A percentile compares a stretch with the other conserved stretches of the same genome.
Evolutionary conservation across 1,140 invertebrate species (phyloP).

Genomic region (Pseudobourletiella spinata): DNA sequence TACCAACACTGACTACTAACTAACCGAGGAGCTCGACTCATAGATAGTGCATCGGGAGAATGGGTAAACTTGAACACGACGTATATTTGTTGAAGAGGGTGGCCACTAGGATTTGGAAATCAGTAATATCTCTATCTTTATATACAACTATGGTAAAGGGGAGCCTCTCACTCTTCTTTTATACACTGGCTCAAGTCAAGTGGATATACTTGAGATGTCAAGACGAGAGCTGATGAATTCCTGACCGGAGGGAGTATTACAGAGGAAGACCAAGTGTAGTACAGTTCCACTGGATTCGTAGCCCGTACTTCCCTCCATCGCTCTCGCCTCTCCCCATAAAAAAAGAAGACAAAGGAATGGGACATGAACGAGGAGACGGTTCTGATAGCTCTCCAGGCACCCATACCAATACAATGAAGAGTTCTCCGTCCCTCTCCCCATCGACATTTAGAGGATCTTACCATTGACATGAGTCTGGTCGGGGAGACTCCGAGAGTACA

Average conservation of each 20-base stretch:
- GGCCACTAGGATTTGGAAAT: too few species aligned
- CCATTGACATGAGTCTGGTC: too few species aligned
- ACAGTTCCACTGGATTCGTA: too few species aligned
- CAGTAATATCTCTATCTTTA: too few species aligned
- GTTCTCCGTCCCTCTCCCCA: constrained; percentile 21
- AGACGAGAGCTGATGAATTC: constrained; percentile 20
- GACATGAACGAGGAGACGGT: constrained; percentile 12
- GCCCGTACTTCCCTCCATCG: background rate
- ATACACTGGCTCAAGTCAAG: background rate
- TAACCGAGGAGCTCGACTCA: too few species aligned
- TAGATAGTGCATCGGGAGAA: too few species aligned
- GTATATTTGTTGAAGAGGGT: too few species aligned
- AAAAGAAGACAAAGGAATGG: constrained; percentile 11
- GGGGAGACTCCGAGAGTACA: too few species aligned
- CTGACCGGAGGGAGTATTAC: constrained; percentile 7
- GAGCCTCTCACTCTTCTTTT: background rate
- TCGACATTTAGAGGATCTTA: constrained; percentile 19
- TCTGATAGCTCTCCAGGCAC: constrained; percentile 34
- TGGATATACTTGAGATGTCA: constrained; percentile 22
- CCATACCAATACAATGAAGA: constrained; percentile 28
- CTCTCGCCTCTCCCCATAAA: background rate
- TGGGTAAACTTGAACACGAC: too few species aligned
- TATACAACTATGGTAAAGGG: too few species aligned
- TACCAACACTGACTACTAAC: too few species aligned
- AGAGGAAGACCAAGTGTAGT: background rate